phyloP scores from a whole-genome alignment of 2,113 vertebrate genomes.

The Meriones unguiculatus region DNA sequence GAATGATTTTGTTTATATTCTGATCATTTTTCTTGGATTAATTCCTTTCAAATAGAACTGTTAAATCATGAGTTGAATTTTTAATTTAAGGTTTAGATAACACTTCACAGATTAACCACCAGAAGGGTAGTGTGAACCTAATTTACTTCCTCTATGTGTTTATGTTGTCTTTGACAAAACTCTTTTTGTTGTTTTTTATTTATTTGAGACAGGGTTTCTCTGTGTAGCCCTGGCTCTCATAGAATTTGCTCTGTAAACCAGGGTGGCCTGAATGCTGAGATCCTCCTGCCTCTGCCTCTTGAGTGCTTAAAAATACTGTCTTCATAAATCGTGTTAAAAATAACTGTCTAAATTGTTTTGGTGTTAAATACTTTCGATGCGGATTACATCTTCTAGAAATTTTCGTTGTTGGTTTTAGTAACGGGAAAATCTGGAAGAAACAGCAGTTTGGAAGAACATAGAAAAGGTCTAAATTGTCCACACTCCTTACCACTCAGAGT shows the following conservation, averaged over 20 bases:
- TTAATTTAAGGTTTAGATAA: conserved; percentile 48
- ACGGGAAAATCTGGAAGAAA: conserved; percentile 35
- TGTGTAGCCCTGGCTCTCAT: neutral
- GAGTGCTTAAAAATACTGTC: neutral
- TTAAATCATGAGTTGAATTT: conserved; percentile 48
- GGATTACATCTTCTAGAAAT: neutral
- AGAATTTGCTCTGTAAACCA: neutral
- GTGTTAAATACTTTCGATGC: conserved; percentile 43
- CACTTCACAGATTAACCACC: neutral
- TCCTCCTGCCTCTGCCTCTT: neutral
- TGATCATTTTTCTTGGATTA: conserved; percentile 59
- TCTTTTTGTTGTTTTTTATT: neutral
- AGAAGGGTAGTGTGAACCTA: conserved; percentile 34
- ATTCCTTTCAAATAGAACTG: conserved; percentile 62
- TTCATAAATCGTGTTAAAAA: neutral
- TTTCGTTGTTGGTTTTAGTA: conserved; percentile 16
- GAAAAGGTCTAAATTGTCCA: neutral
- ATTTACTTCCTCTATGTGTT: neutral
- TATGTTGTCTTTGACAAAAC: conserved; percentile 35
- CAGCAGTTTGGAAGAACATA: neutral
- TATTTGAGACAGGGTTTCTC: neutral
- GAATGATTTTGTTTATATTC: conserved; percentile 60
- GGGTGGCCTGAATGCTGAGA: neutral
- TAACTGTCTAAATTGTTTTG: neutral
- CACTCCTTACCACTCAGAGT: neutral